Conservation (phyloP, 1,140 invertebrate genomes). For the Battus philenor region DNA sequence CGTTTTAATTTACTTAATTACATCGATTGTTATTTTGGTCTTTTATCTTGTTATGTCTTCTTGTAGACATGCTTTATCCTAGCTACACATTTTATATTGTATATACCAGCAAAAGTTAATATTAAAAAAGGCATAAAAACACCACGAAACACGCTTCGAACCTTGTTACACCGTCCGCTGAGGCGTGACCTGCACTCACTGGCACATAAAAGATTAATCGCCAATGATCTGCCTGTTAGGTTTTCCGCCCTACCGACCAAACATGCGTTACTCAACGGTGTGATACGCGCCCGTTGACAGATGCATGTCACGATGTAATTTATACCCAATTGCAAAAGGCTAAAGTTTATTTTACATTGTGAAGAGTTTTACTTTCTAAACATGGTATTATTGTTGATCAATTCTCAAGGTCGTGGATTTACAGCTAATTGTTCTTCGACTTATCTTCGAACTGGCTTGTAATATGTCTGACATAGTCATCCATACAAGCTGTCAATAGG, state of each 20-base stretch:
- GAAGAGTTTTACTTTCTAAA: slow-evolving; percentile 2
- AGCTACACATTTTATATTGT: too few relatives aligned
- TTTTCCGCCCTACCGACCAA: slow-evolving; percentile 9
- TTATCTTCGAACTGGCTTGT: too few relatives aligned
- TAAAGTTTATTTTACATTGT: background rate
- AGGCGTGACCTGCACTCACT: background rate
- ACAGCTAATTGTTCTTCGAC: slow-evolving; percentile 15
- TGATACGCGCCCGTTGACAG: slow-evolving; percentile 7
- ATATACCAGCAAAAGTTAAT: too few relatives aligned
- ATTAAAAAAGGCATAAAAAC: too few relatives aligned
- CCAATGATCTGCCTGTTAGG: slow-evolving; percentile 6
- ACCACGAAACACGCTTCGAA: too few relatives aligned
- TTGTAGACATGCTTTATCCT: too few relatives aligned
- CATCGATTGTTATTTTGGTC: too few relatives aligned
- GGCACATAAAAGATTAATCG: slow-evolving; percentile 10
- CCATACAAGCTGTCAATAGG: too few relatives aligned
- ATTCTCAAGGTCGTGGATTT: slow-evolving; percentile 19
- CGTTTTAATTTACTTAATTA: too few relatives aligned
- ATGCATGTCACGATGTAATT: slow-evolving; percentile 1
- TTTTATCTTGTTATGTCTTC: too few relatives aligned
- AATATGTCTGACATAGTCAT: too few relatives aligned
- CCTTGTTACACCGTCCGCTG: slow-evolving; percentile 22
- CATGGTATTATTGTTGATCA: slow-evolving; percentile 4
- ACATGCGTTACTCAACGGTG: slow-evolving; percentile 5
- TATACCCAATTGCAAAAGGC: background rate